These are phyloP conservation scores for Burhinus bistriatus DNA, from an alignment of 2,113 vertebrate species.

Conservation along the genomic window DNA sequence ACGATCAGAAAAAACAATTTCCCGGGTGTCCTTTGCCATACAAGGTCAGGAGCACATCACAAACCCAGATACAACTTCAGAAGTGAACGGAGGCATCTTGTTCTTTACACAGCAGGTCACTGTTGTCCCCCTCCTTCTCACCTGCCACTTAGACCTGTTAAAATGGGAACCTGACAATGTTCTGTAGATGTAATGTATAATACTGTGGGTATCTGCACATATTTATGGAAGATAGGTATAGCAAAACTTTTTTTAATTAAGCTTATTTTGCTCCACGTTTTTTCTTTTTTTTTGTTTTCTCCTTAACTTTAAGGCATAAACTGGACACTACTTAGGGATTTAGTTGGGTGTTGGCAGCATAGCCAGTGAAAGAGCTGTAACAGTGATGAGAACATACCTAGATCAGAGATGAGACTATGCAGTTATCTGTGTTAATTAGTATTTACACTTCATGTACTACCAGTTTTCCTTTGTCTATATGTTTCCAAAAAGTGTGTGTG, in stretches of 20 bases:
- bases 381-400: neutral
- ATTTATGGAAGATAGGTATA: neutral
- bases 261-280: rapidly evolving
- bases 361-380: neutral
- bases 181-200: neutral
- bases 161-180: neutral
- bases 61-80: neutral
- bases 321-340: neutral
- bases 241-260: neutral
- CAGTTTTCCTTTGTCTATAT: neutral
- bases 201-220: neutral
- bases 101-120: neutral
- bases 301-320: neutral
- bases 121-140: neutral
- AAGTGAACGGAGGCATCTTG: neutral
- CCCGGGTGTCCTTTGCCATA: rapidly evolving
- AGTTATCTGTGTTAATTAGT: neutral
- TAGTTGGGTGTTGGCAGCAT: neutral
- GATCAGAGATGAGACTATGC: neutral
- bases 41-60: neutral
- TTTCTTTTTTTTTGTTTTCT: neutral
- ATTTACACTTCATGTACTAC: rapidly evolving
- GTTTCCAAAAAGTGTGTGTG: neutral
- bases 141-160: too few species aligned
- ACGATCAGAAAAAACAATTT: neutral